phyloP scores from a whole-genome alignment of 2,113 vertebrate genomes.

The Pandion haliaetus region DNA sequence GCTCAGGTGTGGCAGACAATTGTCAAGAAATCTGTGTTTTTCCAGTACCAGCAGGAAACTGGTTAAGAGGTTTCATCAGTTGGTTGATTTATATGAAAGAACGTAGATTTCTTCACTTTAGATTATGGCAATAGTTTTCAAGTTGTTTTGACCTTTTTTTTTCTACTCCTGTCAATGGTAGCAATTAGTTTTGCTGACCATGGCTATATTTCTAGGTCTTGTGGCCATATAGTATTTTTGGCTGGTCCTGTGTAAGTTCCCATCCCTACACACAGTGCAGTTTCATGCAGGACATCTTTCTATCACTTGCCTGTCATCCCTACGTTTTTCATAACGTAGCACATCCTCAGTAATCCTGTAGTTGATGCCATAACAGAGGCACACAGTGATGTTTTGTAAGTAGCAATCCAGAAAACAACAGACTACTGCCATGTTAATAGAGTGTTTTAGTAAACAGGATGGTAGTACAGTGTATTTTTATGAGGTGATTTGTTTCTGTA shows the following conservation, averaged over 20 bases:
- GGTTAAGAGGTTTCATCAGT: not conserved
- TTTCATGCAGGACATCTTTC: not conserved
- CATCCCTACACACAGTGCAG: not conserved
- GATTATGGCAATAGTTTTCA: not conserved
- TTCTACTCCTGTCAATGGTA: not conserved
- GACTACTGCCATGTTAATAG: not conserved
- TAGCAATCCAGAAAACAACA: not conserved
- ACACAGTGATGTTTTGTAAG: not conserved
- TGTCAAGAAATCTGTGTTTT: not conserved
- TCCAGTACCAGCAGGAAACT: not conserved
- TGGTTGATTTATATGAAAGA: not conserved
- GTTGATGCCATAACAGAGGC: not conserved
- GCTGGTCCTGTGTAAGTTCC: not conserved
- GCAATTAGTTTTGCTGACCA: rapidly evolving
- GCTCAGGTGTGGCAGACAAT: not conserved
- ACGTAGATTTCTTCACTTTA: not conserved
- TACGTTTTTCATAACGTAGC: rapidly evolving
- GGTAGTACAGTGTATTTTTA: not conserved
- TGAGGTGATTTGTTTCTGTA: constrained; percentile 22
- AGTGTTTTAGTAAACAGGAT: not conserved
- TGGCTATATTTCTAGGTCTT: not conserved
- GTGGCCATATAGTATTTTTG: not conserved
- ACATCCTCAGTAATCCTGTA: not conserved
- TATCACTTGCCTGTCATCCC: not conserved
- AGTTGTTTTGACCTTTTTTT: not conserved